phyloP scores from a whole-genome alignment of 2,113 vertebrate species.

The Falco punctatus region DNA sequence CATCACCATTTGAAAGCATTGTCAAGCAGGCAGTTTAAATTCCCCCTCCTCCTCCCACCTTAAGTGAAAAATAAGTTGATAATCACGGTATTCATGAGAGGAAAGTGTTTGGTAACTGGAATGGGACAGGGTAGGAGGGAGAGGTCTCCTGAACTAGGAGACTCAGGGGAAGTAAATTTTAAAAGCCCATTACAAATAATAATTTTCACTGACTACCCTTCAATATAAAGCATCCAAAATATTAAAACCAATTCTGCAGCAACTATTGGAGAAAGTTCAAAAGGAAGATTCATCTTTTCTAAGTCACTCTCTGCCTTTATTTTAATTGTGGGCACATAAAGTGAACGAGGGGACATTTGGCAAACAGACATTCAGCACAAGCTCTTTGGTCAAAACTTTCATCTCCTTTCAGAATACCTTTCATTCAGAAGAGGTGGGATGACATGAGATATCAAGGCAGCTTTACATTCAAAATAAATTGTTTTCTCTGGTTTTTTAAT shows the following conservation, averaged over 20 bases:
- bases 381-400: background rate
- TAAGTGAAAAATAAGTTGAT: conserved; percentile 49
- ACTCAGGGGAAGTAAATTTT: background rate
- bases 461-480: conserved; percentile 31
- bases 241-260: conserved; percentile 5
- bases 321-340: background rate
- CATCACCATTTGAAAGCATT: conserved; percentile 64
- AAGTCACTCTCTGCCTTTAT: background rate
- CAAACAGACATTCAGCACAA: conserved; percentile 35
- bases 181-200: background rate
- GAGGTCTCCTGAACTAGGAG: background rate
- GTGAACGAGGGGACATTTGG: conserved; percentile 45
- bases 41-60: background rate
- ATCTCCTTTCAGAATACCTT: conserved; percentile 54
- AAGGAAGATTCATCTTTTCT: conserved; percentile 28
- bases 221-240: background rate
- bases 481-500: conserved; percentile 8
- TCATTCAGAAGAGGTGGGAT: background rate
- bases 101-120: background rate
- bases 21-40: conserved; percentile 59
- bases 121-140: background rate
- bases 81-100: conserved; percentile 1
- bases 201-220: background rate
- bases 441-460: conserved; percentile 39
- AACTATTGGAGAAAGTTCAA: conserved; percentile 26